Evolutionary conservation across 2,797 vertebrate genomes (phyloP), one percentile per base, ranked within the genome.

Genomic region (Carapus acus): DNA sequence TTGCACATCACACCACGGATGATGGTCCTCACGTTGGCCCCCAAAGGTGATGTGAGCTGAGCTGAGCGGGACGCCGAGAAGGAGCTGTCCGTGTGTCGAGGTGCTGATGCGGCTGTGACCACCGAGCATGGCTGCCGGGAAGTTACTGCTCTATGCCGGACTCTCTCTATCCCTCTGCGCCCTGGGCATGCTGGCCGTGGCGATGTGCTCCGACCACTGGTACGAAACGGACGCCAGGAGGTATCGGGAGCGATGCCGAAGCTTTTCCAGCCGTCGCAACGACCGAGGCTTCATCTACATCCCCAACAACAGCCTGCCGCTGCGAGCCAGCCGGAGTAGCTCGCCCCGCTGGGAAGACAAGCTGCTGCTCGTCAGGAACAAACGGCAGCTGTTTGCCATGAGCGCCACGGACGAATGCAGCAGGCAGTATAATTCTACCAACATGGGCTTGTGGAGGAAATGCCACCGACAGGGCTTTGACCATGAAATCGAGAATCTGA

Each of bases 231-330:
- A 99, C 87, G 94, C 95, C 79, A 85, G 95, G 74, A 90, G 95
- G 81, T 96, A 99, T 87, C 81, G 92, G 59, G 96, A 97, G 78
- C 88, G 95, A 60, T 99, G 96, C 90, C 91, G 93, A 75, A 94
- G 90, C 83, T 92, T 96, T 73, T 93, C 92, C 61, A 94, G 91
- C 57, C 91, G 94, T 76, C 91, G 94, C 73, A 93, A 94, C 71
- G 93, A 96, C 85, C 96, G 94, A 20, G 96, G 96, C 54, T 97
- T 96, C 86, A 98, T 99, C 83, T 99, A 99, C 83, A 99, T 96
- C 76, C 94, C 93, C 79, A 98, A 97, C 85, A 98, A 94, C 88
- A 98, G 94, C 87, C 91, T 98, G 78, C 95, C 96, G 53, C 90
- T 97, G 65, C 90, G 94, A 72, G 93, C 94, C 57, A 90, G 92